Evolutionary conservation across 2,888 invertebrate genomes (phyloP).

Genomic region (Quadriops clusia): DNA sequence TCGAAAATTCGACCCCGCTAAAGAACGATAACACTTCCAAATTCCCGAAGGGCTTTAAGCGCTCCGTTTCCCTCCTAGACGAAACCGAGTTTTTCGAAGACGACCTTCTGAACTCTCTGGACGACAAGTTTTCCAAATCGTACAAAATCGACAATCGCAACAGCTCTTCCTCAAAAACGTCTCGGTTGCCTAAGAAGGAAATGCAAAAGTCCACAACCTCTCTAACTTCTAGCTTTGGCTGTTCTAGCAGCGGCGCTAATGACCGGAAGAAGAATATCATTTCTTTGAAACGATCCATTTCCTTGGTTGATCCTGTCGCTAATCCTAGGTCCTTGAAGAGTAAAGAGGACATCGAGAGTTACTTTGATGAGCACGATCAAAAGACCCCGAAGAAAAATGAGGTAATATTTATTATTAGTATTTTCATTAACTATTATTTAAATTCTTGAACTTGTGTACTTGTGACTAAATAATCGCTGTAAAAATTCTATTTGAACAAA

Average conservation of each 20-base stretch:
- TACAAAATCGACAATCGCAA: constrained; percentile 4
- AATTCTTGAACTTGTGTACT: no score
- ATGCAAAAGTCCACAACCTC: constrained; percentile 40
- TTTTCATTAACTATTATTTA: no score
- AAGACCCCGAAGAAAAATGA: constrained; percentile 31
- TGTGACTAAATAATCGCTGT: no score
- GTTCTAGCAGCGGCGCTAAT: constrained; percentile 6
- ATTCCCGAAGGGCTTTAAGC: no score
- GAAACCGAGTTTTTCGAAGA: constrained; percentile 10
- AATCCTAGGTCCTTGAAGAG: constrained; percentile 31
- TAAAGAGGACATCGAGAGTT: constrained; percentile 29
- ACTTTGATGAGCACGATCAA: constrained; percentile 35
- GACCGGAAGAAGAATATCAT: constrained; percentile 31
- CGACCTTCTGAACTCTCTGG: constrained; percentile 11
- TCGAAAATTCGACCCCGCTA: no score
- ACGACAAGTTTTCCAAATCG: constrained; percentile 20
- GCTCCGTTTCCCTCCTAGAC: constrained; percentile 11
- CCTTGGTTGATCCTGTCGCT: constrained; percentile 40
- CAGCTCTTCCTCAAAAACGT: constrained; percentile 2
- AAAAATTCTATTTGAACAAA: no score
- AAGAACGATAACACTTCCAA: no score
- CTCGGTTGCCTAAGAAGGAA: constrained; percentile 10
- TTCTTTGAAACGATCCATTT: constrained; percentile 45
- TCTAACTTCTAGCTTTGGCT: constrained; percentile 43
- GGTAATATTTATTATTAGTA: no score